Evolutionary conservation across 2,797 vertebrate species (phyloP).

Genomic region (Ctenosaura bakeri): DNA sequence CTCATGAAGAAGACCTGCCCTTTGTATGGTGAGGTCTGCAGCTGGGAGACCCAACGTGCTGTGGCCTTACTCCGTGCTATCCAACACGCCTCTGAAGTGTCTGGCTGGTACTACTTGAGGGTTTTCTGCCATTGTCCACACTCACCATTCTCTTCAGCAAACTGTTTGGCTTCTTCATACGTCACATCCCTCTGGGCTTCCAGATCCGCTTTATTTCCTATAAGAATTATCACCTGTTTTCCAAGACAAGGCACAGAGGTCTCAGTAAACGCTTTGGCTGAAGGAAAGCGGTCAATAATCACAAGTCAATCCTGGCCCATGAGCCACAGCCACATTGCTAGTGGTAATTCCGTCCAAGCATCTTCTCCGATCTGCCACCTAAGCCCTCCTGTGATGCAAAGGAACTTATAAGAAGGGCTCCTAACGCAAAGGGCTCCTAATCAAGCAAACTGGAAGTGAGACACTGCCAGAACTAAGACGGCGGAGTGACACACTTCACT

Average conservation of each 20-base stretch:
- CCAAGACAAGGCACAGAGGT: conserved; percentile 41
- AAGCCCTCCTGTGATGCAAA: neutral
- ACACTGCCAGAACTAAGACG: neutral
- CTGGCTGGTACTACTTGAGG: neutral
- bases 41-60: too few relatives aligned
- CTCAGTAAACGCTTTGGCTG: neutral
- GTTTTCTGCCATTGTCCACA: conserved; percentile 51
- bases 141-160: conserved; percentile 97
- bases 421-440: neutral
- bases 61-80: too few relatives aligned
- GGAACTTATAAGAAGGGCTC: too few relatives aligned
- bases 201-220: conserved; percentile 97
- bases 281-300: neutral
- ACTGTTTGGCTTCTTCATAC: conserved; percentile 98
- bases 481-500: neutral
- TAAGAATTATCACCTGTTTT: conserved; percentile 95
- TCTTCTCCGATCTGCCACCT: neutral
- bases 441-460: neutral
- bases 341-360: too few relatives aligned
- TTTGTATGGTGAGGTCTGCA: neutral
- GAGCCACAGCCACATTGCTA: too few relatives aligned
- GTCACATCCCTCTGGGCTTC: conserved; percentile 98
- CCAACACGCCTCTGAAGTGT: neutral
- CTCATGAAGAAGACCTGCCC: neutral
- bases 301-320: too few relatives aligned